Conservation (phyloP, 2,113 vertebrate species). For the Melanostigma gelatinosum region DNA sequence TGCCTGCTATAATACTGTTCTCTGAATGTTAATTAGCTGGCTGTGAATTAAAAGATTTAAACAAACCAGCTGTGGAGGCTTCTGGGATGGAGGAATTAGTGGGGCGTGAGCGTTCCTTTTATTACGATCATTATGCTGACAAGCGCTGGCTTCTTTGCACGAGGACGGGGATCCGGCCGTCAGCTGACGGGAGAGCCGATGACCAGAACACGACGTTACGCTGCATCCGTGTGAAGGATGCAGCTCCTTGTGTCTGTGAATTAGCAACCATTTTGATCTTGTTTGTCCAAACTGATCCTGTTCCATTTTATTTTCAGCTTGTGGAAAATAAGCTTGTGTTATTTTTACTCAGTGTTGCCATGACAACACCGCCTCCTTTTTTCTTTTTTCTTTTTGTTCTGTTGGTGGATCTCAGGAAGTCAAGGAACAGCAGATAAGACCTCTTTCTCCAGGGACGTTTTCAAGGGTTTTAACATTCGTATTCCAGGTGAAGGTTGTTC, state of each 20-base stretch:
- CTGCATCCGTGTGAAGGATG: constrained; percentile 9
- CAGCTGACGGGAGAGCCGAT: constrained; percentile 41
- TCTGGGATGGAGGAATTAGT: constrained; percentile 83
- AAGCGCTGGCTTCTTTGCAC: constrained; percentile 75
- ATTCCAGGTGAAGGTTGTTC: constrained; percentile 29
- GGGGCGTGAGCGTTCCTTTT: constrained; percentile 81
- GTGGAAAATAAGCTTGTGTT: constrained; percentile 84
- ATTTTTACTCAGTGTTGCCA: constrained; percentile 87
- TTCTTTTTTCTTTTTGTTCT: constrained; percentile 39
- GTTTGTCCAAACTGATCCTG: constrained; percentile 81
- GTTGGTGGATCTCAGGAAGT: constrained; percentile 66
- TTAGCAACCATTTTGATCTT: constrained; percentile 82
- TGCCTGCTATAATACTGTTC: constrained; percentile 72
- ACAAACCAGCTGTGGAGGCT: constrained; percentile 83
- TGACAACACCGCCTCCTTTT: constrained; percentile 76
- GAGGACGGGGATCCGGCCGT: constrained; percentile 69
- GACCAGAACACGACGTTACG: constrained; percentile 23
- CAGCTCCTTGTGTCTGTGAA: constrained; percentile 60
- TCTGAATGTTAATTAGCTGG: constrained; percentile 83
- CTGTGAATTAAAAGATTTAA: constrained; percentile 83
- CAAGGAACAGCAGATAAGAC: constrained; percentile 69
- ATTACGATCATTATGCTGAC: constrained; percentile 84
- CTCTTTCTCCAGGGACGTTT: constrained; percentile 51
- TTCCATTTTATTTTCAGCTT: constrained; percentile 83
- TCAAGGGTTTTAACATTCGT: constrained; percentile 38